A percentile compares a stretch with the other conserved stretches of the same genome.
Evolutionary conservation across 2,888 invertebrate species (phyloP).

Genomic region (Omphaloscelis lunosa): DNA sequence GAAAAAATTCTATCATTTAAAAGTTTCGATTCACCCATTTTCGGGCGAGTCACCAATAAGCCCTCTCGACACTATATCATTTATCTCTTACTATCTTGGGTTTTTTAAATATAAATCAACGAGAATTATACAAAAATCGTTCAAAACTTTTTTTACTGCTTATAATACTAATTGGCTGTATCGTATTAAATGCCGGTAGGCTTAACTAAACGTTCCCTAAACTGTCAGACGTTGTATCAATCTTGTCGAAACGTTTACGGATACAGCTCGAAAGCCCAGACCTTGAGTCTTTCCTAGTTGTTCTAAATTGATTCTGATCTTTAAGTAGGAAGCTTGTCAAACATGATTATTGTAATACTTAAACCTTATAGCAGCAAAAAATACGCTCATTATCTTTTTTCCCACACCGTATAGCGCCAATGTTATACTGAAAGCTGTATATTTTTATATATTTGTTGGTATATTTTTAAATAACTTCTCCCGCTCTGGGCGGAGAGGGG

Average conservation of each 20-base stretch:
- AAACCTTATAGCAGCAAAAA: conserved; percentile 15
- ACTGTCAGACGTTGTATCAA: conserved; percentile 49
- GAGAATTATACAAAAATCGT: no score
- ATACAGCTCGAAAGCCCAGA: conserved; percentile 62
- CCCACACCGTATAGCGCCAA: not conserved
- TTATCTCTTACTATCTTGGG: not conserved
- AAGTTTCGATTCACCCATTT: no score
- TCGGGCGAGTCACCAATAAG: no score
- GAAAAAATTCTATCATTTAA: no score
- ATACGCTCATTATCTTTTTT: conserved; percentile 6
- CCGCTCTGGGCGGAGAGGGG: no score
- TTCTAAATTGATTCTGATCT: conserved; percentile 71
- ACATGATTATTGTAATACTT: conserved; percentile 55
- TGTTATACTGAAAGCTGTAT: not conserved
- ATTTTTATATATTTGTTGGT: no score
- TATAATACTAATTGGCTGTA: not conserved
- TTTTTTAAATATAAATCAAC: not conserved
- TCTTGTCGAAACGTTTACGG: conserved; percentile 64
- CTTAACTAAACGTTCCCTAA: conserved; percentile 38
- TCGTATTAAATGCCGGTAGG: conserved; percentile 11
- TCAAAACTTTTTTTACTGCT: not conserved
- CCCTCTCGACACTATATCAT: no score
- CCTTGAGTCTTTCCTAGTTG: conserved; percentile 70
- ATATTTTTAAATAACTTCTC: no score
- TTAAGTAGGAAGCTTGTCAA: conserved; percentile 70